Conservation (phyloP, 2,797 vertebrate genomes). For the Pantherophis vulpinus region DNA sequence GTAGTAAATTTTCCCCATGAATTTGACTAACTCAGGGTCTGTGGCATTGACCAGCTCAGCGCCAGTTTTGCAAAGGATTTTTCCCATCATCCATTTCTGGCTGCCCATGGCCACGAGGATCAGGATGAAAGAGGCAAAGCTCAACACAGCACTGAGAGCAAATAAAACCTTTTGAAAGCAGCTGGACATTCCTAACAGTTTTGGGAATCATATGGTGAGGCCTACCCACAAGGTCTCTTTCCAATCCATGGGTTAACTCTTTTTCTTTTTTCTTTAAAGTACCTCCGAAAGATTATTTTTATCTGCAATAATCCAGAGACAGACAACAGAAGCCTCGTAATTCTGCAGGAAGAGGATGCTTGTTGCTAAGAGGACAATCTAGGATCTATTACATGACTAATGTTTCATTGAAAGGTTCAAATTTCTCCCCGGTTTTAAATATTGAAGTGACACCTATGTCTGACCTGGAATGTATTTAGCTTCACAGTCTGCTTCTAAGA, state of each 20-base stretch:
- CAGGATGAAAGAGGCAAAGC: conserved; percentile 82
- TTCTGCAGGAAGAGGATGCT: not conserved
- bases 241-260: not conserved
- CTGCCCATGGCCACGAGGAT: conserved; percentile 81
- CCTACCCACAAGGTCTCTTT: conserved; percentile 21
- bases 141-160: conserved; percentile 81
- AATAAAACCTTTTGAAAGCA: conserved; percentile 87
- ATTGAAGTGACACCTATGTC: conserved; percentile 53
- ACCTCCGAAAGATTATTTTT: conserved; percentile 12
- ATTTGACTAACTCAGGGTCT: conserved; percentile 85
- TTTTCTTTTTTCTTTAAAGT: not conserved
- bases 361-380: conserved; percentile 63
- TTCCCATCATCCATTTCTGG: conserved; percentile 87
- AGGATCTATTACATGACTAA: conserved; percentile 55
- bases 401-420: conserved; percentile 68
- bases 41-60: conserved; percentile 94
- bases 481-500: not conserved
- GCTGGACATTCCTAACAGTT: conserved; percentile 81
- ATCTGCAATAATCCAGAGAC: conserved; percentile 11
- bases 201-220: conserved; percentile 64
- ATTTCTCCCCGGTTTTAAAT: conserved; percentile 54
- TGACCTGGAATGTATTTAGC: conserved; percentile 4
- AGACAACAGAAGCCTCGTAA: conserved; percentile 9
- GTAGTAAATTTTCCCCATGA: conserved; percentile 89
- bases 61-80: conserved; percentile 91